Percentiles rank a stretch among this genome's conserved stretches.
phyloP scores from a whole-genome alignment of 2,888 invertebrate genomes.

The Caenorhabditis angaria region DNA sequence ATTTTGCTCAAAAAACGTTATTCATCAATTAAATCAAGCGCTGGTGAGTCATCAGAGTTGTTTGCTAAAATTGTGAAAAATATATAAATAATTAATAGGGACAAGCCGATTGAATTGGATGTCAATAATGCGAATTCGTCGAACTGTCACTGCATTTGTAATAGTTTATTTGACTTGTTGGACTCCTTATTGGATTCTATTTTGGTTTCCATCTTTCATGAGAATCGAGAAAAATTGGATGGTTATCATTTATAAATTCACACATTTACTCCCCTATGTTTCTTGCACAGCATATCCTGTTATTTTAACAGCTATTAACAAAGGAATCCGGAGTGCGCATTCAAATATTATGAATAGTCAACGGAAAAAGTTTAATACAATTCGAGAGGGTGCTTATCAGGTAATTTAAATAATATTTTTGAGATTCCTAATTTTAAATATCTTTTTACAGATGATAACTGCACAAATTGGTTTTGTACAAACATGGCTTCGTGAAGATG shows the following conservation, averaged over 20 bases:
- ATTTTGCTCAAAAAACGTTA: conserved; percentile 45
- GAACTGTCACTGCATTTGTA: conserved; percentile 54
- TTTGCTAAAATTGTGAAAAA: neutral
- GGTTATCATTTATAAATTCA: conserved; percentile 42
- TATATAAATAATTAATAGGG: conserved; percentile 13
- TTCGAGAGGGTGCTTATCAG: conserved; percentile 50
- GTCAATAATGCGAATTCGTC: conserved; percentile 43
- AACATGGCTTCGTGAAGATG: conserved; percentile 35
- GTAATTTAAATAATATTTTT: conserved; percentile 12
- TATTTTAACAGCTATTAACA: conserved; percentile 47
- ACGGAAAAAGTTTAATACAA: conserved; percentile 44
- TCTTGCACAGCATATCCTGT: conserved; percentile 56
- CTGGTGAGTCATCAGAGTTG: conserved; percentile 10
- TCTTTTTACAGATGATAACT: conserved; percentile 32
- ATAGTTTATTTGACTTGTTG: conserved; percentile 54
- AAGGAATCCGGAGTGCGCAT: conserved; percentile 48
- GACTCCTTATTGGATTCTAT: conserved; percentile 58
- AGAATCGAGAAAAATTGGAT: conserved; percentile 36
- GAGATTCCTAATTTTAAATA: conserved; percentile 4
- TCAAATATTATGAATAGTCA: conserved; percentile 44
- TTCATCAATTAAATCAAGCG: conserved; percentile 25
- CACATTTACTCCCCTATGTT: conserved; percentile 52
- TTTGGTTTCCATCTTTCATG: conserved; percentile 48
- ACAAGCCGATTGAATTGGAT: conserved; percentile 34
- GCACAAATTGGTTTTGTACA: conserved; percentile 43